A percentile compares a stretch with the other conserved stretches of the same genome.
These are phyloP conservation scores for Drosophila lutescens DNA, from an alignment of 2,888 invertebrate species.

Conservation along the genomic window DNA sequence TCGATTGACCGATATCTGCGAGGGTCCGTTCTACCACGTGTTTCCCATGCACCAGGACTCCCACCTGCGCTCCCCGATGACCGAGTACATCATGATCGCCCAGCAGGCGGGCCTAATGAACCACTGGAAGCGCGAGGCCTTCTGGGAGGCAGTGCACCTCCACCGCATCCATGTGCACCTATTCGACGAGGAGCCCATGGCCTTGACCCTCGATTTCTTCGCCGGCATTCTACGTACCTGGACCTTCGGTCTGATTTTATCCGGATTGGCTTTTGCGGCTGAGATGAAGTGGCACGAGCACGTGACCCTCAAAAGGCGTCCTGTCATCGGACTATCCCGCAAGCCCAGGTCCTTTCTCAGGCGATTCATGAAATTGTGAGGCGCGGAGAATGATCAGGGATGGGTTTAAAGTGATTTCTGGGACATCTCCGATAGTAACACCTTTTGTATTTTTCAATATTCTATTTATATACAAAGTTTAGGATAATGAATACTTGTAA, in stretches of 20 bases:
- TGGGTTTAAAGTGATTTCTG: no score
- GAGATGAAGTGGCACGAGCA: constrained; percentile 66
- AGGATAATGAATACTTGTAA: no score
- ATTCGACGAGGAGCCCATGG: constrained; percentile 44
- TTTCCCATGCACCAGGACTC: constrained; percentile 76
- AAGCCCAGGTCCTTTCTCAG: constrained; percentile 28
- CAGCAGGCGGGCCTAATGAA: constrained; percentile 64
- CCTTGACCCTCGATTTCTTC: constrained; percentile 67
- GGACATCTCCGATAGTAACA: no score
- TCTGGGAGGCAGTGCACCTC: constrained; percentile 70
- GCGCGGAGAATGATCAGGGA: no score
- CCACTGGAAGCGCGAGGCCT: constrained; percentile 66
- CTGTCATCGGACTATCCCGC: constrained; percentile 1
- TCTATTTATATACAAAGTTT: background rate
- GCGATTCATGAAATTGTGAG: constrained; percentile 8
- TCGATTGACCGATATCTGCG: constrained; percentile 69
- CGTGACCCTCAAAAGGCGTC: background rate
- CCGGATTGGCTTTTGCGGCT: constrained; percentile 59
- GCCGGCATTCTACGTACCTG: constrained; percentile 60
- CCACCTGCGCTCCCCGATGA: constrained; percentile 62
- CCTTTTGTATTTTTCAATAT: background rate
- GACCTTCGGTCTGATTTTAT: constrained; percentile 62
- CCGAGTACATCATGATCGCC: constrained; percentile 65
- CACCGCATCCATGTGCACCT: constrained; percentile 48
- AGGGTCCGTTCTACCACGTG: constrained; percentile 74